Evolutionary conservation across 2,797 vertebrate genomes (phyloP), one percentile per base, ranked within the genome.

Genomic region (Parotocinclus haroldoi): DNA sequence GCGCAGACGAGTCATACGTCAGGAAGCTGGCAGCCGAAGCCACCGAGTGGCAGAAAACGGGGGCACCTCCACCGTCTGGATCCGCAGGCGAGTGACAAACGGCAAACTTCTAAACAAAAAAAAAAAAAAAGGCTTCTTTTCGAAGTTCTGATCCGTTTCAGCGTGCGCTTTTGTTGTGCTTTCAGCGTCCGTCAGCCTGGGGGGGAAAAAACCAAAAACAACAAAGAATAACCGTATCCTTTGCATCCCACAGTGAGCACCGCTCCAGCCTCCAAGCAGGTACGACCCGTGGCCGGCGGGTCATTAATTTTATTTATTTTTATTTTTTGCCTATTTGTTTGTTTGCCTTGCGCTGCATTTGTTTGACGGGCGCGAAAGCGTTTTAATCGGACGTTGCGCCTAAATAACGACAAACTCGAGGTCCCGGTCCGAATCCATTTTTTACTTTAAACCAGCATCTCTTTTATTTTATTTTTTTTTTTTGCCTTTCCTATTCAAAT

Each of bases 1-100:
- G 92, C 0, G 96, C 96, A 16, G 94, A 97, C 0, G 94, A 98
- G 80, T 83, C 92, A n/a, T 99, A 98, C 68, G 86, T 99, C 56
- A 93, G 91, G 71, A 92, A 93, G 69, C 91, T 99, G 86, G 96
- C 96, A 3, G 93, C 94, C 0, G 96, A 99, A 75, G 96, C 96
- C 0, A 95, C 95, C 0, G 95, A 96, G 74, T 99, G 96, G 96
- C 96, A 98, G 78, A 91, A 92, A 63, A 88, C 92, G 5, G 96
- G 96, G 10, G 91, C 91, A 1, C 93, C 93, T 0, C 96, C 96
- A 9, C 96, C 96, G 1, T 98, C 96, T 0, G 96, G 96, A 17
- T 99, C 96, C 72, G 95, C 95, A 93, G 94, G 95, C 97, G 71
- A 76, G 19, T 38, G 18, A 52, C 10, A 4, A 55, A 55, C 5